Evolutionary conservation across 2,888 invertebrate genomes (phyloP).

Genomic region (Apantesis nais): DNA sequence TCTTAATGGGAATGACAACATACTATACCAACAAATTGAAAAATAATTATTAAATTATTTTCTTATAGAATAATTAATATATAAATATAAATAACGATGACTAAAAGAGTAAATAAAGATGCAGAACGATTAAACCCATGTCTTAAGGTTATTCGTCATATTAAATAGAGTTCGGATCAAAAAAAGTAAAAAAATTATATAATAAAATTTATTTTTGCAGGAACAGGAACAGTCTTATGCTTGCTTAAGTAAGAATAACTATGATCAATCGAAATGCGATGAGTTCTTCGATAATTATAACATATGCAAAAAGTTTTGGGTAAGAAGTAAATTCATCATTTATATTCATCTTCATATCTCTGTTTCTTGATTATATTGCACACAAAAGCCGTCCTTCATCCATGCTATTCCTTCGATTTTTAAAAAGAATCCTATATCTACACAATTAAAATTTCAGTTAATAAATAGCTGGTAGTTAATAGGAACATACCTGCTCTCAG

Average conservation of each 20-base stretch:
- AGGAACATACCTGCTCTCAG: too few species aligned
- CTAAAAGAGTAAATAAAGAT: slow-evolving; percentile 63
- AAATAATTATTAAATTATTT: not conserved
- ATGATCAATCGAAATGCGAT: slow-evolving; percentile 88
- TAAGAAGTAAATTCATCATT: slow-evolving; percentile 62
- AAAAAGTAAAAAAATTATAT: slow-evolving; percentile 33
- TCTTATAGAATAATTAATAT: too few species aligned
- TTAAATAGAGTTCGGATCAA: not conserved
- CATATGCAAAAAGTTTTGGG: slow-evolving; percentile 94
- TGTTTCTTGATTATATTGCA: not conserved
- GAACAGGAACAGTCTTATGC: slow-evolving; percentile 90
- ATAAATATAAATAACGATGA: slow-evolving; percentile 53
- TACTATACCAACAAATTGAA: not conserved
- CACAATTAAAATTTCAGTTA: too few species aligned
- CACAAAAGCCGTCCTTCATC: not conserved
- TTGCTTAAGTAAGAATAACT: slow-evolving; percentile 90
- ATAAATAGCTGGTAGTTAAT: too few species aligned
- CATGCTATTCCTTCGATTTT: not conserved
- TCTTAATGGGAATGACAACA: not conserved
- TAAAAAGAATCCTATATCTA: too few species aligned
- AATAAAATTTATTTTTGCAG: slow-evolving; percentile 76
- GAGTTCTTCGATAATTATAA: slow-evolving; percentile 91
- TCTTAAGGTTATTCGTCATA: slow-evolving; percentile 60
- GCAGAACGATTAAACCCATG: slow-evolving; percentile 76
- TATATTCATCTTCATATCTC: not conserved